phyloP scores from a whole-genome alignment of 2,113 vertebrate species.

The Artemisiospiza belli region DNA sequence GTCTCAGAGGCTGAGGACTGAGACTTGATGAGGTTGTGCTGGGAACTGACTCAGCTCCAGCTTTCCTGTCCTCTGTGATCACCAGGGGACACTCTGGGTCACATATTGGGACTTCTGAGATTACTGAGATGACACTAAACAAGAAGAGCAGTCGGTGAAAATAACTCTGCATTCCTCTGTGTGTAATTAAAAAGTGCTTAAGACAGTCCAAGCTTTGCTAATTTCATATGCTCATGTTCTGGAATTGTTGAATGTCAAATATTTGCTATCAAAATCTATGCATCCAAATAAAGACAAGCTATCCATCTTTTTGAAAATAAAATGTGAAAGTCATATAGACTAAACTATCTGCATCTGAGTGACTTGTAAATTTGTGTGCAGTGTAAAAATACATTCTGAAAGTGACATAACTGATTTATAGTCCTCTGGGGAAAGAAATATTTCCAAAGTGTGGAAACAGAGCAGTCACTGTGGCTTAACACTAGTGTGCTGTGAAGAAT shows the following conservation, averaged over 20 bases:
- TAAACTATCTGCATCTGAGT: neutral
- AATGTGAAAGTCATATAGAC: neutral
- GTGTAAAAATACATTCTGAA: slow-evolving; percentile 14
- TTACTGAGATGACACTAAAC: neutral
- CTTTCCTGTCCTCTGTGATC: neutral
- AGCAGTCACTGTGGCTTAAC: slow-evolving; percentile 22
- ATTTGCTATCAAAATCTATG: neutral
- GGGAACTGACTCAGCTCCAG: neutral
- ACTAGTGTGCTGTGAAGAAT: slow-evolving; percentile 17
- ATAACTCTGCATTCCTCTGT: neutral
- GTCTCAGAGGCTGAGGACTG: neutral
- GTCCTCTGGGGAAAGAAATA: neutral
- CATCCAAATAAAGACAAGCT: neutral
- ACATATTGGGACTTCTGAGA: neutral
- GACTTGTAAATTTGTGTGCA: slow-evolving; percentile 1
- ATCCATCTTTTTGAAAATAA: neutral
- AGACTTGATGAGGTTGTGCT: neutral
- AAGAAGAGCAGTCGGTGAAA: neutral
- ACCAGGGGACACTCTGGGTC: neutral
- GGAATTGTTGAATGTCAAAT: neutral
- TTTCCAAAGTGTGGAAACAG: slow-evolving; percentile 42
- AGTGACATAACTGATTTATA: neutral
- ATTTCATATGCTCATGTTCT: neutral
- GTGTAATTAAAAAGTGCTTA: neutral
- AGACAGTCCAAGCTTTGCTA: neutral